Base-by-base conservation (phyloP, 2,797 vertebrate species). In the Menidia menidia region DNA sequence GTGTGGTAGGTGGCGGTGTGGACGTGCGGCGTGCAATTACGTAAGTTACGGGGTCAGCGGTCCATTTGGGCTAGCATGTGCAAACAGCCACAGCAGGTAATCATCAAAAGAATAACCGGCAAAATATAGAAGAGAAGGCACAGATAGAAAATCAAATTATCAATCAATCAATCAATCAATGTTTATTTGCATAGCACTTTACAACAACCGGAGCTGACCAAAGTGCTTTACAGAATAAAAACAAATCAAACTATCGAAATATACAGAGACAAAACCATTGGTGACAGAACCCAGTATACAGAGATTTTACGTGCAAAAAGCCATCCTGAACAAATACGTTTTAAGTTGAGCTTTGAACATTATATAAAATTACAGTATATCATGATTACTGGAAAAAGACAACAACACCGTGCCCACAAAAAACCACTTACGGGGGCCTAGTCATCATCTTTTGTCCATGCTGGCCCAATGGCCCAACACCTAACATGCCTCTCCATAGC, bases 1-100 rank as follows among this genome's bases (percentile, higher is more conserved):
- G 51, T 3, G 75, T 59, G 63, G 72, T 66, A 58, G 73, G 64
- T 71, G 63, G 75, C 69, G 19, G 63, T 15, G 60, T 14, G 14
- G 66, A 73, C 52, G 64, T 41, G 71, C 73, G 78, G 53, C 61
- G 71, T 62, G 67, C 71, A 73, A 82, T 86, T 81, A 76, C 77
- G 71, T 63, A 78, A 67, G 77, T 58, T 81, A 77, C 59, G 48
- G 82, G 86, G 88, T 90, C 85, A 86, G 79, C 56, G 60, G 54
- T 77, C 59, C 68, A 67, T 69, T 61, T 65, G 61, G 42, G 63
- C 68, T 73, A 75, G 71, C 56, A 69, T 53, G 45, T 31, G 68
- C 39, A 50, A 67, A 58, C 57, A 71, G 66, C 70, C 61, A 60
- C 60, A 66, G 47, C 51, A 64, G 13, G 44, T 57, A 75, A 74